Evolutionary conservation across 1,140 invertebrate species (phyloP), one percentile per base, ranked within the genome.

Genomic region (Chionoecetes opilio): DNA sequence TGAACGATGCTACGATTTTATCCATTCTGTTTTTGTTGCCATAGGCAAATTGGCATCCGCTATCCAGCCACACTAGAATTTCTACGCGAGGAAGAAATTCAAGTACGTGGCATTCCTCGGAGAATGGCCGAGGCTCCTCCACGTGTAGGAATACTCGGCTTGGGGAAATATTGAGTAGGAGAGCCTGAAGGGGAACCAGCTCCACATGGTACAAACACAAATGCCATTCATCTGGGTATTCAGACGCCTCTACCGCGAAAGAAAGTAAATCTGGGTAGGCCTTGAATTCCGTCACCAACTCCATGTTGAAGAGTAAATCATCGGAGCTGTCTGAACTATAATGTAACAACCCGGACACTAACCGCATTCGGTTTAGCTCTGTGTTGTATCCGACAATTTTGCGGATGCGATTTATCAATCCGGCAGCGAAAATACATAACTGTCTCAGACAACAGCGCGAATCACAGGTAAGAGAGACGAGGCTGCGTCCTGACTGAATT

Each of bases 221-320:
- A 46, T 96, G 94, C 96, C 96, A 96, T 34, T 96, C 96, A 2
- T 96, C 96, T 34, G 94, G 94, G 53, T 96, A 96, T 34, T 96
- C 96, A 8, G 96, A 94, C 14, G 91, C 92, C 1, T 96, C 95
- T 2, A 96, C 92, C 34, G 95, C 94, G 31, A 88, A 95, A 46
- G 95, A 88, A 8, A 96, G 87, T 5, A 96, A 32, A 8, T 53
- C 82, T 17, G 95, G 92, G 5, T 85, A 29, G 2, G 89, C 93
- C 29, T 94, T 94, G 26, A 96, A 82, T 53, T 96, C 96, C 0
- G 93, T 63, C 21, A 95, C 96, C 29, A 96, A 31, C 21, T 96
- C 95, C 34, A 95, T 75, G 85, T 94, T 94, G 31, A 96, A 96
- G 9, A 75, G 86, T 2, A 96, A 84, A 32, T 96, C 85, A 14